These are phyloP conservation scores for Sitta carolinensis DNA, from an alignment of 2,797 vertebrate species.

Conservation along the genomic window DNA sequence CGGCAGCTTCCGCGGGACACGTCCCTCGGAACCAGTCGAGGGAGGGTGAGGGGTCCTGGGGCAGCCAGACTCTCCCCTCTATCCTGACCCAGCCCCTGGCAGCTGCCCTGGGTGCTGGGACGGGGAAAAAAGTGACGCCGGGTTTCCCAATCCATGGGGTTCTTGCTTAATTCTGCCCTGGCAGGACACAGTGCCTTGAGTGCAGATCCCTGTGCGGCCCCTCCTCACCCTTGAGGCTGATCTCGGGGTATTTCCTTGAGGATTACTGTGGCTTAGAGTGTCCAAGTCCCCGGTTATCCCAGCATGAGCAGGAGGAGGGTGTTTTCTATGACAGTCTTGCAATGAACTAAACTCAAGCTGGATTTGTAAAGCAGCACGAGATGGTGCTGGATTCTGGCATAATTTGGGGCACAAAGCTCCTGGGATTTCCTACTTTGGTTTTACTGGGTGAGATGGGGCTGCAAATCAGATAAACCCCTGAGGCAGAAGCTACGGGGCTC, in stretches of 20 bases:
- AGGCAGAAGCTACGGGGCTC: accelerated
- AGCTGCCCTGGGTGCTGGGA: background rate
- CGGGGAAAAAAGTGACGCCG: background rate
- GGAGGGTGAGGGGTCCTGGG: background rate
- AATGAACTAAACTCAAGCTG: background rate
- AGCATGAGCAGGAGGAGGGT: background rate
- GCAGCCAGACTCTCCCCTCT: no score
- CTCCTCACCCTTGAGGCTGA: background rate
- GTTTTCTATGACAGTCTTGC: background rate
- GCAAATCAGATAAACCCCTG: accelerated
- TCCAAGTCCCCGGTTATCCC: background rate
- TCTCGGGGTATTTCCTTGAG: background rate
- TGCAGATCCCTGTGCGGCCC: background rate
- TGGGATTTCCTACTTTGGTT: background rate
- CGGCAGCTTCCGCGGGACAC: no score
- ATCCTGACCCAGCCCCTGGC: background rate
- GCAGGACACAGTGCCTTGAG: background rate
- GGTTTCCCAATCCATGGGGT: background rate
- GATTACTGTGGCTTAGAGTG: background rate
- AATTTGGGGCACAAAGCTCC: background rate
- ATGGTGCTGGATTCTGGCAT: background rate
- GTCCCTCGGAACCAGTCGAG: background rate
- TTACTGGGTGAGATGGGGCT: background rate
- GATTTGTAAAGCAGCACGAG: background rate
- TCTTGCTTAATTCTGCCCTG: background rate